Evolutionary conservation across 2,113 vertebrate species (phyloP).

Genomic region (Oreochromis aureus): DNA sequence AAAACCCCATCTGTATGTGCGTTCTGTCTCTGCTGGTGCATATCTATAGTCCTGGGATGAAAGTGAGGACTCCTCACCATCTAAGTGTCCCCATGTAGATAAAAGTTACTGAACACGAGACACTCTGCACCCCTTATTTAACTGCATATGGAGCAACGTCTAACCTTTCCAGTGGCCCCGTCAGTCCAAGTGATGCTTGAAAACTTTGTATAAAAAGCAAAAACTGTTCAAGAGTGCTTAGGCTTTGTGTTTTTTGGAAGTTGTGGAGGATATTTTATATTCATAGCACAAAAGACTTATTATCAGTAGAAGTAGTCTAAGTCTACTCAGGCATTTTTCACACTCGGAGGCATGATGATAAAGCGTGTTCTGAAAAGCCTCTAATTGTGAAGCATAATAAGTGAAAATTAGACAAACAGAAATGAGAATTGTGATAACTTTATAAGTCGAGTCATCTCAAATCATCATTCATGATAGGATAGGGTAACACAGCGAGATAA

Average conservation of each 20-base stretch:
- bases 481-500: neutral
- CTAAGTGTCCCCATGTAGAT: neutral
- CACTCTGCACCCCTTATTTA: neutral
- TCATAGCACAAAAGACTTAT: slow-evolving; percentile 6
- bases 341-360: slow-evolving; percentile 3
- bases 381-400: neutral
- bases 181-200: neutral
- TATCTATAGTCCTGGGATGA: neutral
- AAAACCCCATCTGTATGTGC: neutral
- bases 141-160: neutral
- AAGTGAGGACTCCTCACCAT: neutral
- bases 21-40: neutral
- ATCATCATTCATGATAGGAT: neutral
- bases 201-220: neutral
- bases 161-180: neutral
- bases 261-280: slow-evolving; percentile 14
- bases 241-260: neutral
- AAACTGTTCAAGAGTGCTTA: neutral
- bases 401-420: neutral
- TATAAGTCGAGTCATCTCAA: neutral
- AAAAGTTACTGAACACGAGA: slow-evolving; percentile 2
- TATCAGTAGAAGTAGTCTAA: slow-evolving; percentile 8
- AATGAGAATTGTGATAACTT: neutral
- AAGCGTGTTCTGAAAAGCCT: neutral
- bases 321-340: slow-evolving; percentile 10